These are phyloP conservation scores for Hypomecis punctinalis DNA, from an alignment of 2,888 invertebrate genomes.

Conservation along the genomic window DNA sequence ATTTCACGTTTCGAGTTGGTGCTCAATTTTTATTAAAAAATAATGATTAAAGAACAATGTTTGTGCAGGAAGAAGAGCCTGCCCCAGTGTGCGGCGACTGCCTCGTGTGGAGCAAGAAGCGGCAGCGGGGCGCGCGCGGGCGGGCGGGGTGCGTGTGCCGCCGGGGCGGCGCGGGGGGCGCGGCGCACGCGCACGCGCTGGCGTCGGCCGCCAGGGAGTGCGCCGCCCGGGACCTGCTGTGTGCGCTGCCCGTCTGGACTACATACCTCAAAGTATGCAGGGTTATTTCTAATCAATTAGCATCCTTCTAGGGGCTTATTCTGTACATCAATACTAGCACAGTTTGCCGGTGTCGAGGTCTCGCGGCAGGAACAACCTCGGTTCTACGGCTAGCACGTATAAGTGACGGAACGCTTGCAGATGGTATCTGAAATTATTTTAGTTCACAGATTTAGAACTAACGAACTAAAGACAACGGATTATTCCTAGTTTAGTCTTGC, in stretches of 20 bases:
- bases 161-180: slow-evolving; percentile 63
- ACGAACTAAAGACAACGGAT: no score
- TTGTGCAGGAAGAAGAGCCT: slow-evolving; percentile 2
- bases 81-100: slow-evolving; percentile 57
- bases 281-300: no score
- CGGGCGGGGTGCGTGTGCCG: slow-evolving; percentile 62
- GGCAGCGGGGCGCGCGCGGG: slow-evolving; percentile 52
- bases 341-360: slow-evolving; percentile 92
- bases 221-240: slow-evolving; percentile 91
- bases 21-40: no score
- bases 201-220: slow-evolving; percentile 91
- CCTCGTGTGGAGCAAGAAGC: slow-evolving; percentile 50
- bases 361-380: slow-evolving; percentile 93
- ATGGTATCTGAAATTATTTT: slow-evolving; percentile 95
- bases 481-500: no score
- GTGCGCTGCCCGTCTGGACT: slow-evolving; percentile 90
- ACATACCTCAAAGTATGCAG: slow-evolving; percentile 88
- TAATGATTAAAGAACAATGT: no score
- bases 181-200: slow-evolving; percentile 84
- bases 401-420: slow-evolving; percentile 98
- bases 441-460: no score
- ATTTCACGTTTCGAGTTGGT: no score
- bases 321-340: no score
- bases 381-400: slow-evolving; percentile 97
- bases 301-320: no score